phyloP scores from a whole-genome alignment of 2,113 vertebrate genomes.

The Nothocercus julius region DNA sequence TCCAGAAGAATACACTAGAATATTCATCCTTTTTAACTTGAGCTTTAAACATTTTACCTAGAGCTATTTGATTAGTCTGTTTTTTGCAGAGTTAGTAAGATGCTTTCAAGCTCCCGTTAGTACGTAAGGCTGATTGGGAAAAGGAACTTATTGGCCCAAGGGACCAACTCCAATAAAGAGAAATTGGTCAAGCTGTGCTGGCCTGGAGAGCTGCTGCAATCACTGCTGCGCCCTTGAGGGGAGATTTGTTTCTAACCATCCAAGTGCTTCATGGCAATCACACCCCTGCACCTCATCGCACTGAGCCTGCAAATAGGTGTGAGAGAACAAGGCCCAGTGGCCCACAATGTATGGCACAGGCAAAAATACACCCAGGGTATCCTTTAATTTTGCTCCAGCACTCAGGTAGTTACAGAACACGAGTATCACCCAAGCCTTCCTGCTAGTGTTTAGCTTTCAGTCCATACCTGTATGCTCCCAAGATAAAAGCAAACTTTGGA shows the following conservation, averaged over 20 bases:
- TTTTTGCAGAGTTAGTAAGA: neutral
- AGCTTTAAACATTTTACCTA: neutral
- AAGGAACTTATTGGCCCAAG: neutral
- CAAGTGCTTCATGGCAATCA: neutral
- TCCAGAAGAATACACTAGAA: fast-evolving
- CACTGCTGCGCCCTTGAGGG: fast-evolving
- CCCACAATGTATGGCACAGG: fast-evolving
- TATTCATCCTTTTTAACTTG: fast-evolving
- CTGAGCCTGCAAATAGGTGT: neutral
- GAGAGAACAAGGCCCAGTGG: neutral
- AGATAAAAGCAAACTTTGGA: neutral
- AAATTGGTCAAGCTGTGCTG: fast-evolving
- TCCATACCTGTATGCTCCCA: neutral
- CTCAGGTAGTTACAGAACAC: neutral
- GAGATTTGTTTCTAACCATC: neutral
- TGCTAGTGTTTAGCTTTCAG: neutral
- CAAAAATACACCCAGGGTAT: neutral
- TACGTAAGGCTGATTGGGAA: neutral
- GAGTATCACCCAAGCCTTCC: fast-evolving
- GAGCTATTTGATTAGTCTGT: fast-evolving
- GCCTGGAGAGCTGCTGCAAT: neutral
- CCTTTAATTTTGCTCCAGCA: neutral
- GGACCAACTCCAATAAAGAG: neutral
- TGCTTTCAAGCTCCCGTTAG: neutral
- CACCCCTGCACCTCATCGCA: neutral